Evolutionary conservation across 1,140 invertebrate species (phyloP).

Genomic region (Popillia japonica): DNA sequence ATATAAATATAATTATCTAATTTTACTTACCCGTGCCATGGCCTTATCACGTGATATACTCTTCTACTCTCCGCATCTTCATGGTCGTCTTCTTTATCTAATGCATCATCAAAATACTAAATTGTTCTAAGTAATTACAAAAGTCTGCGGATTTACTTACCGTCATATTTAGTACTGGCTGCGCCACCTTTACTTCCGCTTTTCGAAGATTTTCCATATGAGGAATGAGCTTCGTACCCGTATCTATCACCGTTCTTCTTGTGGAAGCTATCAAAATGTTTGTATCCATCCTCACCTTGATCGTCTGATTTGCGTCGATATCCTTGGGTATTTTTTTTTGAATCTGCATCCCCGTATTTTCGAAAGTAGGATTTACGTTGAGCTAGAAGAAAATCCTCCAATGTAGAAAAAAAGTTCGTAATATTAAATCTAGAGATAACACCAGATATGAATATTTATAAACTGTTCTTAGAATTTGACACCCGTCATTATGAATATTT

Average conservation of each 20-base stretch:
- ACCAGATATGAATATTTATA: no score
- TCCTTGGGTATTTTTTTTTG: conserved; percentile 66
- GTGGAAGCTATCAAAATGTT: conserved; percentile 75
- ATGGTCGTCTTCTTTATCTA: conserved; percentile 3
- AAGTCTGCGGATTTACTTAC: neutral
- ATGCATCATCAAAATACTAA: no score
- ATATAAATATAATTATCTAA: no score
- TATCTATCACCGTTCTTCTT: conserved; percentile 76
- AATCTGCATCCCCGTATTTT: conserved; percentile 14
- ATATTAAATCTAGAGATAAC: no score
- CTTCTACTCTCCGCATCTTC: neutral
- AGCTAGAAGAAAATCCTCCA: neutral
- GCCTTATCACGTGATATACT: neutral
- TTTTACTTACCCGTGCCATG: neutral
- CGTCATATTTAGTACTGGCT: conserved; percentile 42
- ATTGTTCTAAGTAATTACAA: no score
- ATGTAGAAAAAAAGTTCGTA: neutral
- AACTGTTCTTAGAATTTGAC: no score
- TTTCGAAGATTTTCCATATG: conserved; percentile 65
- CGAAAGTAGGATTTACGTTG: neutral
- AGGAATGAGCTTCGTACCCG: conserved; percentile 72
- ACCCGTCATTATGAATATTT: no score
- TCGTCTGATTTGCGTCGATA: conserved; percentile 70
- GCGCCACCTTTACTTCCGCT: conserved; percentile 51
- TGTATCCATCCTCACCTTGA: conserved; percentile 74